Conservation (phyloP, 2,797 vertebrate species). For the Microctenopoma stevenorrisi region DNA sequence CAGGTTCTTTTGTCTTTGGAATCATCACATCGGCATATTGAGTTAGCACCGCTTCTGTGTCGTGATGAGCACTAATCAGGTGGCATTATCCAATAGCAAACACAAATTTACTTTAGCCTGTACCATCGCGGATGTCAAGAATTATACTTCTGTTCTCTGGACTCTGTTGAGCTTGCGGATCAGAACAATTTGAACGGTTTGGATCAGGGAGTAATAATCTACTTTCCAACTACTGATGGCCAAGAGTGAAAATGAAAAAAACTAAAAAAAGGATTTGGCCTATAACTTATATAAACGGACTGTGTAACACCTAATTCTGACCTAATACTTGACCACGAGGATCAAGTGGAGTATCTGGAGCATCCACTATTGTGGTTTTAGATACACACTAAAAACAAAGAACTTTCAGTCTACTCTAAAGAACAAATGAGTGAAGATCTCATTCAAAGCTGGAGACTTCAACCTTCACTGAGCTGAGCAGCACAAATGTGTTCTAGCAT, state of each 20-base stretch:
- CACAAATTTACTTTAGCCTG: constrained; percentile 3
- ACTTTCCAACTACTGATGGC: not conserved
- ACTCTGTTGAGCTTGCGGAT: constrained; percentile 2
- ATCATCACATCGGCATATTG: constrained; percentile 1
- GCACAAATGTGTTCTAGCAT: no score
- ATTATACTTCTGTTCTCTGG: not conserved
- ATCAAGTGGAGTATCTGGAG: not conserved
- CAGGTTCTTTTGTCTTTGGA: not conserved
- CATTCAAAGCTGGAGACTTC: no score
- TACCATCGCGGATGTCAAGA: not conserved
- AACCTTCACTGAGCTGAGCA: no score
- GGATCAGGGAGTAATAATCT: not conserved
- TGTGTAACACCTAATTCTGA: not conserved
- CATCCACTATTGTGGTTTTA: no score
- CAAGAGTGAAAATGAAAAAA: not conserved
- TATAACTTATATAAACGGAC: not conserved
- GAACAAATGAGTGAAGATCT: no score
- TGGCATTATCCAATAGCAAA: constrained; percentile 26
- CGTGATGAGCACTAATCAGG: constrained; percentile 30
- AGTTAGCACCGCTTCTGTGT: constrained; percentile 2
- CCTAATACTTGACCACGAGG: not conserved
- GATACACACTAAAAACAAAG: no score
- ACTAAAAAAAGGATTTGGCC: no score
- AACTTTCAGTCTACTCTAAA: no score
- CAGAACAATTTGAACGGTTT: constrained; percentile 5